A percentile compares a stretch with the other conserved stretches of the same genome.
phyloP scores from a whole-genome alignment of 1,140 invertebrate genomes.

The Ylistrum balloti region DNA sequence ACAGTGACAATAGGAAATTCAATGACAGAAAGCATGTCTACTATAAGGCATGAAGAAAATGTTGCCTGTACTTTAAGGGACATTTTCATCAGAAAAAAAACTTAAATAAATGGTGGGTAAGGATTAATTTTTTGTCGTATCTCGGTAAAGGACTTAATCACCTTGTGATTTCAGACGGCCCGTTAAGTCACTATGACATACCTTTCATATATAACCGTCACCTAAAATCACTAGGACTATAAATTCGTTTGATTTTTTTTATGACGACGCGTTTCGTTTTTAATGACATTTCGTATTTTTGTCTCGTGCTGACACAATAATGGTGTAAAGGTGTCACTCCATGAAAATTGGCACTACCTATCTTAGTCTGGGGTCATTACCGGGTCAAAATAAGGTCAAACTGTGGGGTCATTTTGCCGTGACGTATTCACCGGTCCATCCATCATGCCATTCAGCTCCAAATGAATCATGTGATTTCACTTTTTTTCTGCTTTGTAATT shows the following conservation, averaged over 20 bases:
- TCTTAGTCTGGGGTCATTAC: background rate
- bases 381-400: background rate
- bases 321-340: background rate
- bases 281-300: conserved; percentile 13
- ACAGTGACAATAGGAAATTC: no score
- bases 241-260: conserved; percentile 40
- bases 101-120: no score
- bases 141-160: background rate
- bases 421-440: background rate
- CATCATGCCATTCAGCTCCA: conserved; percentile 10
- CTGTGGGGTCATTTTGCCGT: background rate
- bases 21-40: no score
- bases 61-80: no score
- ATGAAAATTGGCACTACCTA: background rate
- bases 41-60: no score
- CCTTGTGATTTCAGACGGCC: background rate
- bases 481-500: background rate
- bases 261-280: background rate
- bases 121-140: background rate
- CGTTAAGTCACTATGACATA: background rate
- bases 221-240: background rate
- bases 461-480: background rate
- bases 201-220: background rate
- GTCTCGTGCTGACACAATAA: background rate
- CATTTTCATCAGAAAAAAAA: no score